Evolutionary conservation across 2,113 vertebrate genomes (phyloP).

Genomic region (Phalacrocorax aristotelis): DNA sequence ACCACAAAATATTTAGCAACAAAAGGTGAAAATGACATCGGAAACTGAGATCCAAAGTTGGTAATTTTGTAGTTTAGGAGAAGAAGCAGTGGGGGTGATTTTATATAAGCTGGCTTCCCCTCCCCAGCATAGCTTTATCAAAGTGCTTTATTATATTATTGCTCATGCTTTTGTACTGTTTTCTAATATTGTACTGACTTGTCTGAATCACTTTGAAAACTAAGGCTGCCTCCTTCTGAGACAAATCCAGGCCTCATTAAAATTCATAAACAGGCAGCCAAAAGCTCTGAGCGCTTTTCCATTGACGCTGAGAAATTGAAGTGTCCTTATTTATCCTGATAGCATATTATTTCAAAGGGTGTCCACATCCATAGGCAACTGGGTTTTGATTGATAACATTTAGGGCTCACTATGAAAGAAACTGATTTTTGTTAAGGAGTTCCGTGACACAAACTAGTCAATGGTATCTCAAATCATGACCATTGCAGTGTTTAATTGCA

Average conservation of each 20-base stretch:
- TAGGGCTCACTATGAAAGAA: neutral
- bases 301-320: conserved; percentile 12
- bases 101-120: neutral
- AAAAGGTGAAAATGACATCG: conserved; percentile 22
- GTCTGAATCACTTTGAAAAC: conserved; percentile 59
- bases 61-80: conserved; percentile 20
- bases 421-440: neutral
- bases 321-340: conserved; percentile 18
- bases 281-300: conserved; percentile 41
- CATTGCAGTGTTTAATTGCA: neutral
- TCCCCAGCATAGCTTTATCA: conserved; percentile 30
- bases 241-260: conserved; percentile 55
- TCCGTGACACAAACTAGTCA: neutral
- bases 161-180: conserved; percentile 13
- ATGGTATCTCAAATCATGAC: neutral
- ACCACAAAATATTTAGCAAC: neutral
- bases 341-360: conserved; percentile 30
- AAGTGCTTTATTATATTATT: conserved; percentile 51
- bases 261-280: conserved; percentile 54
- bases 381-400: conserved; percentile 38
- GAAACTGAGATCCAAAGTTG: neutral
- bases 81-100: neutral
- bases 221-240: conserved; percentile 47
- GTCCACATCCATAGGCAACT: neutral
- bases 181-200: conserved; percentile 61